These are phyloP conservation scores for Sebastiscus tertius DNA, from an alignment of 2,797 vertebrate species.

Conservation along the genomic window DNA sequence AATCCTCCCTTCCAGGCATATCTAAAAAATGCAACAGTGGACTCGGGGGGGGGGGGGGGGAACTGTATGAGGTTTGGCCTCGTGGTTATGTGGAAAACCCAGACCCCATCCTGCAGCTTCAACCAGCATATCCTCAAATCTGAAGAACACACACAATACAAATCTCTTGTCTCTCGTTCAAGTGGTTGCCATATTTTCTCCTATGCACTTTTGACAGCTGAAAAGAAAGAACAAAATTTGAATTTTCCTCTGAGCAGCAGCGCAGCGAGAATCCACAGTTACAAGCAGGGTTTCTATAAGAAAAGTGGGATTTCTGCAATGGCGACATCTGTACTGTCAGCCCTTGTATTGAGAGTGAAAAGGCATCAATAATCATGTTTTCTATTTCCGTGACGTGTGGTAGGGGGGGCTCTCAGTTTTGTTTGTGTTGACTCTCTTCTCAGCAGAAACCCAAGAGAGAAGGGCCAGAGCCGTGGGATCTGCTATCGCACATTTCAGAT, in stretches of 20 bases:
- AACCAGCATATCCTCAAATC: constrained; percentile 20
- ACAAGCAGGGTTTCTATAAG: constrained; percentile 8
- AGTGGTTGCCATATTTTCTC: constrained; percentile 35
- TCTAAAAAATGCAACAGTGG: neutral
- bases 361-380: constrained; percentile 58
- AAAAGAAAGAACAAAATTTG: constrained; percentile 41
- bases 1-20: neutral
- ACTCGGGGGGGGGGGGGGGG: neutral
- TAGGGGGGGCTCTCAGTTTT: neutral
- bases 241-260: constrained; percentile 53
- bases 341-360: constrained; percentile 36
- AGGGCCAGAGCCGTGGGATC: constrained; percentile 17
- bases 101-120: neutral
- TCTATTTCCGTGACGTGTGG: constrained; percentile 35
- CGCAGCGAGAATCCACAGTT: constrained; percentile 5
- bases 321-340: constrained; percentile 42
- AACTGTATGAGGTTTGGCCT: neutral
- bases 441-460: constrained; percentile 31
- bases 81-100: neutral
- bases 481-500: constrained; percentile 31
- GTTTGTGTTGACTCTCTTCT: constrained; percentile 27
- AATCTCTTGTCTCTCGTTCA: constrained; percentile 29
- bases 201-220: constrained; percentile 54
- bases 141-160: constrained; percentile 12
- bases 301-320: constrained; percentile 36